A percentile compares a stretch with the other conserved stretches of the same genome.
Conservation (phyloP, 2,797 vertebrate species). For the Eleutherodactylus coqui region DNA sequence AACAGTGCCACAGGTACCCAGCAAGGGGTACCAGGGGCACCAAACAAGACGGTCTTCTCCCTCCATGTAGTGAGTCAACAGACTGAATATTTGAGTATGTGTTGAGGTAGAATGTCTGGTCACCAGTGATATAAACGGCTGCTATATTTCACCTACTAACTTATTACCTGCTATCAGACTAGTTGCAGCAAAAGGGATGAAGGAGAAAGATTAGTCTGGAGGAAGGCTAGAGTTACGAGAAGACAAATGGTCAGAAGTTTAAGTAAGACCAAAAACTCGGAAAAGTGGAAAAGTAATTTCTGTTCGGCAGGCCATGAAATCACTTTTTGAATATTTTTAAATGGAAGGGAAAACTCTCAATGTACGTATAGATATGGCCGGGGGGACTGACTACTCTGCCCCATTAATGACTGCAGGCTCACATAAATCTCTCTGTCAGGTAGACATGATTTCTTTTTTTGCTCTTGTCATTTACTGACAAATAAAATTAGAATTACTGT, state of each 20-base stretch:
- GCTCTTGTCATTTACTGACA: not conserved
- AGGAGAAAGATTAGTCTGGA: not conserved
- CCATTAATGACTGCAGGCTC: not conserved
- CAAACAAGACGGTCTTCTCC: not conserved
- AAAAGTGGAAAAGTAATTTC: conserved; percentile 13
- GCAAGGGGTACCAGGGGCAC: too few relatives aligned
- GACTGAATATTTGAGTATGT: not conserved
- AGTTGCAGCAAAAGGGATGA: not conserved
- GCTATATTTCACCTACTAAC: not conserved
- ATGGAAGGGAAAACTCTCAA: not conserved
- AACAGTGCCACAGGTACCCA: too few relatives aligned
- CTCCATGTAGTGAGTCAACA: not conserved
- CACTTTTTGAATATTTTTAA: conserved; percentile 7
- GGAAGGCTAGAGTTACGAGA: not conserved
- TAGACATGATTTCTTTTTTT: not conserved
- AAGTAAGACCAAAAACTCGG: not conserved
- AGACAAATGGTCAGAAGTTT: not conserved
- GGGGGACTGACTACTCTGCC: not conserved
- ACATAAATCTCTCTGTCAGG: not conserved
- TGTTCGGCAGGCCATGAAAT: conserved; percentile 8
- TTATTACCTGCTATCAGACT: conserved; percentile 1
- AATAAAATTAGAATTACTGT: too few relatives aligned
- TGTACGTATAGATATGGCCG: not conserved
- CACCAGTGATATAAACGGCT: not conserved
- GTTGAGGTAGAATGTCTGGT: not conserved